Percentiles rank a stretch among this genome's conserved stretches.
These are phyloP conservation scores for Tenthredo mesomela DNA, from an alignment of 2,888 invertebrate genomes.

Conservation along the genomic window DNA sequence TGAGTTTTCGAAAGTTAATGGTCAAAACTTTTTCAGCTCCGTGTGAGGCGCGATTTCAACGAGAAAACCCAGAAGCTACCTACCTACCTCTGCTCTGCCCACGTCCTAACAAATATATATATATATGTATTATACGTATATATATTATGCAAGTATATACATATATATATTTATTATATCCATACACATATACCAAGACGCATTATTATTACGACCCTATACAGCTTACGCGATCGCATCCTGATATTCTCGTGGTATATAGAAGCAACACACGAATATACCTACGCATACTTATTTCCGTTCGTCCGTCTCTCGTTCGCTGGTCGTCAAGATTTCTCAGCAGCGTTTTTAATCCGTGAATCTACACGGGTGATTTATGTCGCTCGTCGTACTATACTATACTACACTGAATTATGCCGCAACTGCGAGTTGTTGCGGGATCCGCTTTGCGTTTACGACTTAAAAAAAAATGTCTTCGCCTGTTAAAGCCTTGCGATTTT, in stretches of 20 bases:
- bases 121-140: neutral
- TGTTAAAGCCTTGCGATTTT: neutral
- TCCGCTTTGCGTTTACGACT: slow-evolving; percentile 41
- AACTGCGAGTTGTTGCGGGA: slow-evolving; percentile 12
- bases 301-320: slow-evolving; percentile 26
- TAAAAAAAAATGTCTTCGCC: slow-evolving; percentile 9
- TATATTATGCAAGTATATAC: neutral
- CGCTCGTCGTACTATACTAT: slow-evolving; percentile 1
- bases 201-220: slow-evolving; percentile 3
- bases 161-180: neutral
- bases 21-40: slow-evolving; percentile 47
- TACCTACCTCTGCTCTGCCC: slow-evolving; percentile 23
- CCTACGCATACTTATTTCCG: slow-evolving; percentile 31
- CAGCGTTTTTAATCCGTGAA: slow-evolving; percentile 44
- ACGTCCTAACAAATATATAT: slow-evolving; percentile 12
- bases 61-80: slow-evolving; percentile 52
- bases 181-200: neutral
- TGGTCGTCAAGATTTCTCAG: slow-evolving; percentile 41
- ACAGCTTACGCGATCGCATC: slow-evolving; percentile 18
- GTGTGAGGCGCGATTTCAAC: slow-evolving; percentile 37
- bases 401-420: neutral
- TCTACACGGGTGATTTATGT: slow-evolving; percentile 48
- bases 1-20: slow-evolving; percentile 18
- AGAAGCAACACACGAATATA: neutral
- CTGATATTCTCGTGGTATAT: neutral